Base-by-base conservation (phyloP, 2,888 invertebrate species). In the Buathra laborator region DNA sequence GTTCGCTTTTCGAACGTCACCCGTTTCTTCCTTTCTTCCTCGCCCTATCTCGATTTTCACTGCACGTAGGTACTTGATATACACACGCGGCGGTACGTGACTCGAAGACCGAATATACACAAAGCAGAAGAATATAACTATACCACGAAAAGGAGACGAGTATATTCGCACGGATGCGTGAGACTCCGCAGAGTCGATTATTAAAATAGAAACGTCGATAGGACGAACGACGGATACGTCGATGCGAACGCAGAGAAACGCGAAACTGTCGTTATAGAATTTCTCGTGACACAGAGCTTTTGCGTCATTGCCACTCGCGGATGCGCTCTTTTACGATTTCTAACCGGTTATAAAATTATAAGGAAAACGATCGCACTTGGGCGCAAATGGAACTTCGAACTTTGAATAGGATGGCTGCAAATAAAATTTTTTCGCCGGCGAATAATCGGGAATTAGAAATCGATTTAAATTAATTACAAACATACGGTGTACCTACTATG, bases 1-100 rank as follows among this genome's bases (percentile, higher is more conserved):
- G 53, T 48, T 76, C 72, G 71, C 72, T 76, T 67, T 71, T 46
- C 51, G 68, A 64, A 75, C 46, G 79, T 75, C 37, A 32, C 53
- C 44, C 76, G 62, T 77, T 59, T 71, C 71, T 72, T 62, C 71
- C 68, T 77, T 84, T 70, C 64, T 76, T n/a, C 48, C 62, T 48
- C 46, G 74, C 29, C 37, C 74, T 62, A 62, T 81, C 72, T 81
- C 62, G 76, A 81, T 46, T 77, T 84, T 72, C 80, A 77, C 67
- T 67, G 84, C 76, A 84, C 83, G 78, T 78, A 83, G 72, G 44
- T 44, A 78, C 83, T 83, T 68, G 83, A 83, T 78, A 83, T 78
- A 78, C 78, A 83, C 83, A 70, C 67, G 71, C 66, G 75, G 44
- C 32, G 43, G 43, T 77, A 84, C 84, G 80, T 84, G 84, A 80